A percentile compares a stretch with the other conserved stretches of the same genome.
These are phyloP conservation scores for Dermochelys coriacea DNA, from an alignment of 2,797 vertebrate species.

Conservation along the genomic window DNA sequence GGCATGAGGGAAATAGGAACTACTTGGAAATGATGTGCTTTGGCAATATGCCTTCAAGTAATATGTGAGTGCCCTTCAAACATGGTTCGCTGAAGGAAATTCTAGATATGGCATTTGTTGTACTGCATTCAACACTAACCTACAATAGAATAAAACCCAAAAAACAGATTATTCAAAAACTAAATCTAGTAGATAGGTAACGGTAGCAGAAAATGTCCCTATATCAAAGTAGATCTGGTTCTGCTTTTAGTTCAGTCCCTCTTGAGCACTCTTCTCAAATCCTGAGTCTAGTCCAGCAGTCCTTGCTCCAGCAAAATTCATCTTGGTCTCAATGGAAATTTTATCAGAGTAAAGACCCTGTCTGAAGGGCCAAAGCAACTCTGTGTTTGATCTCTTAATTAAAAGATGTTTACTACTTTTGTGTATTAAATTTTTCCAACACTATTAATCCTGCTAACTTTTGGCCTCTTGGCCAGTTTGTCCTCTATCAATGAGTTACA, in stretches of 20 bases:
- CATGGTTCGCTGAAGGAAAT: neutral
- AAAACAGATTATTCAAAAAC: neutral
- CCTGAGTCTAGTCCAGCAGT: too few species aligned
- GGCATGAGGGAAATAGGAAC: neutral
- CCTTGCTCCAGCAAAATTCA: too few species aligned
- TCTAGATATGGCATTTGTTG: neutral
- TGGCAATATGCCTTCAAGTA: neutral
- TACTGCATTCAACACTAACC: neutral
- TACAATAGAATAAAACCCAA: neutral
- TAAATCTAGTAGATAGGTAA: neutral
- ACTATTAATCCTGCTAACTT: too few species aligned
- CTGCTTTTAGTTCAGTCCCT: neutral
- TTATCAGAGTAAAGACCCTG: too few species aligned
- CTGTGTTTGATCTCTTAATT: too few species aligned
- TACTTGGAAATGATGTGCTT: neutral
- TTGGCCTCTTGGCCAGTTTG: too few species aligned
- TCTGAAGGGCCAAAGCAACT: too few species aligned
- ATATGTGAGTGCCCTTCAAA: neutral
- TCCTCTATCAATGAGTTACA: too few species aligned
- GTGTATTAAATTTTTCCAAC: too few species aligned
- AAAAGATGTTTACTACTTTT: too few species aligned
- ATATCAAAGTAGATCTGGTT: neutral
- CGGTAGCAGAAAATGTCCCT: neutral
- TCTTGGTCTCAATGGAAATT: too few species aligned
- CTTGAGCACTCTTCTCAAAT: too few species aligned